Base-by-base conservation (phyloP, 2,888 invertebrate species). In the Tubulanus polymorphus region DNA sequence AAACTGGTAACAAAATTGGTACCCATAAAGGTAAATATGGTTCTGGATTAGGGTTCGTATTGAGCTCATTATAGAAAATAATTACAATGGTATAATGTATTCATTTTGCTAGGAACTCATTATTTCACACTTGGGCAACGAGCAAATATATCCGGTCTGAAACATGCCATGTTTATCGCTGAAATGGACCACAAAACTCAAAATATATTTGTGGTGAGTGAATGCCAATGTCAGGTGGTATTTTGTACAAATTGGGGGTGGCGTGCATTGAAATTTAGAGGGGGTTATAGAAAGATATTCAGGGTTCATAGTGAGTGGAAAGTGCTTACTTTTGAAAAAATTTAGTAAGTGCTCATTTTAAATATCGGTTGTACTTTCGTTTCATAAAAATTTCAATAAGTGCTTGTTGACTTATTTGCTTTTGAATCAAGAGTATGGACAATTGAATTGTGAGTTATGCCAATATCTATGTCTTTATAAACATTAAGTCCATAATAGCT, bases 111-210 rank as follows among this genome's bases (percentile, higher is more conserved):
- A 79, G 95, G 95, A 8, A 83, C 93, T 51, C 96, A 97, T 80
- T 86, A 90, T 66, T 96, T 90, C 89, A 97, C 96, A 0, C 76
- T 94, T 20, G 97, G 97, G 0, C 96, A 99, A 81, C 82, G 91
- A 67, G 87, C 89, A 20, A 83, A 84, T 52, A 76, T 93, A 23
- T 72, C 81, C 41, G 88, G 88, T 3, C 79, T 76, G 58, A 76
- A 81, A 55, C 81, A 85, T 62, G 85, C 89, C 0, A 89, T 87
- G 72, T 96, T 86, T 81, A 85, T 92, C 27, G 88, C 85, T 27
- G 83, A 85, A 53, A 90, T 93, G 74, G 84, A 89, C 75, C 70
- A 83, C 1, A 64, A 78, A 20, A 86, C 85, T 20, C 90, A 91
- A 72, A 83, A 84, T 55, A 90, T 96, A 63, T 85, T 85, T 79